phyloP scores from a whole-genome alignment of 1,140 invertebrate genomes.

The Pachypsylla venusta region DNA sequence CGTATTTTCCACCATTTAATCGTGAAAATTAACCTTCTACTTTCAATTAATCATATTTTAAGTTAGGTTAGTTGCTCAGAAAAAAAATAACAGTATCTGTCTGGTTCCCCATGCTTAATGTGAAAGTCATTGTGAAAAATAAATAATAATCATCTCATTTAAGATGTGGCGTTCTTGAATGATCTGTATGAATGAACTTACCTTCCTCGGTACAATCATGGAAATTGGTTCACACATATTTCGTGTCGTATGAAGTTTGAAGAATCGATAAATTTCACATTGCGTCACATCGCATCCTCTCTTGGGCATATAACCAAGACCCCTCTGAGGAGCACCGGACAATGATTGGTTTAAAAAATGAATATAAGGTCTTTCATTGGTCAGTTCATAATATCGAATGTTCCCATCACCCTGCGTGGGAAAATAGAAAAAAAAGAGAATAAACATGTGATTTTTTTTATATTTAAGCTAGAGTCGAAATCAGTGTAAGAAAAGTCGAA shows the following conservation, averaged over 20 bases:
- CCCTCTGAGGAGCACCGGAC: slow-evolving; percentile 77
- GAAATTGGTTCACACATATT: slow-evolving; percentile 78
- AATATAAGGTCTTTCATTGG: slow-evolving; percentile 64
- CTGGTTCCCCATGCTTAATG: too few relatives aligned
- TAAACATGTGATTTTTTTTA: too few relatives aligned
- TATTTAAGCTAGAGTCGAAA: too few relatives aligned
- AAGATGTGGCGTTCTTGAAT: too few relatives aligned
- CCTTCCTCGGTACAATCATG: slow-evolving; percentile 85
- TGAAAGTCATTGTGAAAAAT: too few relatives aligned
- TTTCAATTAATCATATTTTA: too few relatives aligned
- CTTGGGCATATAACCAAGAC: slow-evolving; percentile 85
- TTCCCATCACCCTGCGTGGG: slow-evolving; percentile 68
- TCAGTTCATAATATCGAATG: slow-evolving; percentile 87
- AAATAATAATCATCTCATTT: too few relatives aligned
- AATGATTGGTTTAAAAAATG: slow-evolving; percentile 84
- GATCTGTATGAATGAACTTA: slow-evolving; percentile 29
- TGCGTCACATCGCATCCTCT: slow-evolving; percentile 62
- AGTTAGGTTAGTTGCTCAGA: too few relatives aligned
- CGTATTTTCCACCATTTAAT: too few relatives aligned
- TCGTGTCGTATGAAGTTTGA: slow-evolving; percentile 77
- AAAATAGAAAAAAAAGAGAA: slow-evolving; percentile 9
- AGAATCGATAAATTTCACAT: slow-evolving; percentile 84
- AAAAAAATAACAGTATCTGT: too few relatives aligned
- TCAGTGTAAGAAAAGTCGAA: too few relatives aligned
- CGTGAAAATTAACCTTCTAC: too few relatives aligned